phyloP scores from a whole-genome alignment of 2,113 vertebrate genomes.

The Phoxinus phoxinus region DNA sequence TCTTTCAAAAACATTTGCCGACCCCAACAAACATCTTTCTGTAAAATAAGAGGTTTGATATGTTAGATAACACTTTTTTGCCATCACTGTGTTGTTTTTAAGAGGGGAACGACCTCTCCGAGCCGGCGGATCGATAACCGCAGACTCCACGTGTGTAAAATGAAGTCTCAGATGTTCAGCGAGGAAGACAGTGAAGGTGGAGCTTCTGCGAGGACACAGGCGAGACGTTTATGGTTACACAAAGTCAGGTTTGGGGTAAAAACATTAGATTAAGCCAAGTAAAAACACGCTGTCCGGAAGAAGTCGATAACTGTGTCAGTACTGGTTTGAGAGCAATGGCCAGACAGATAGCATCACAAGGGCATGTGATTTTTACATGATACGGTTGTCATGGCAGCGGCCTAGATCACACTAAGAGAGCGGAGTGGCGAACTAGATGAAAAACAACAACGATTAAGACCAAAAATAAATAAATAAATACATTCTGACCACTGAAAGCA shows the following conservation, averaged over 20 bases:
- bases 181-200: neutral
- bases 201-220: no score
- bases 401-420: conserved; percentile 49
- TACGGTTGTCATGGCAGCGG: conserved; percentile 58
- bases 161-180: neutral
- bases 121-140: neutral
- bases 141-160: neutral
- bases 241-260: neutral
- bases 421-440: neutral
- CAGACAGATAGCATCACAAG: conserved; percentile 42
- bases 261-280: neutral
- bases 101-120: neutral
- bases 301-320: conserved; percentile 23
- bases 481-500: no score
- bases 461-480: neutral
- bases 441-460: neutral
- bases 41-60: neutral
- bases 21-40: neutral
- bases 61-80: neutral
- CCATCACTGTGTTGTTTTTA: neutral
- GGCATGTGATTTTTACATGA: conserved; percentile 54
- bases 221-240: neutral
- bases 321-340: conserved; percentile 1
- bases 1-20: neutral
- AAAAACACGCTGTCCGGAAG: neutral